A percentile compares a stretch with the other conserved stretches of the same genome.
These are phyloP conservation scores for Drosophila nikananu DNA, from an alignment of 1,140 invertebrate genomes.

Conservation along the genomic window DNA sequence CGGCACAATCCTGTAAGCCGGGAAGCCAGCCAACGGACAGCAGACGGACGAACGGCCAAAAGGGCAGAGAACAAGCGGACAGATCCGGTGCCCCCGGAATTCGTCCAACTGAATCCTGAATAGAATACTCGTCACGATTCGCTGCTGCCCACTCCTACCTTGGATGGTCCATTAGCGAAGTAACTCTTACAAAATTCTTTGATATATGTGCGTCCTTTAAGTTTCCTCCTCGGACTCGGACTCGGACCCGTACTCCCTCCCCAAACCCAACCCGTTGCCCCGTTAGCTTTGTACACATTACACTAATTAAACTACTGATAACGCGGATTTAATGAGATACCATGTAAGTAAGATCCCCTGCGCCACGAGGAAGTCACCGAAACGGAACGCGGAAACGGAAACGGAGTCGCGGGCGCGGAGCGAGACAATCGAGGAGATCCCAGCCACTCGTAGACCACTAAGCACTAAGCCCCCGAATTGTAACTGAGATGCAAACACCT, in stretches of 20 bases:
- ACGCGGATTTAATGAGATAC: slow-evolving; percentile 55
- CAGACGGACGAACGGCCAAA: slow-evolving; percentile 1
- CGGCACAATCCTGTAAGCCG: slow-evolving; percentile 85
- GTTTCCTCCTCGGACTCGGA: slow-evolving; percentile 1
- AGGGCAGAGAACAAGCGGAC: not conserved
- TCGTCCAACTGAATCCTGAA: slow-evolving; percentile 28
- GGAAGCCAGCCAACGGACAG: slow-evolving; percentile 24
- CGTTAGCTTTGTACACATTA: slow-evolving; percentile 76
- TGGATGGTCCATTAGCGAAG: slow-evolving; percentile 51
- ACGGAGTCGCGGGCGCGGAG: slow-evolving; percentile 26
- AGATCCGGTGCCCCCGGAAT: not conserved
- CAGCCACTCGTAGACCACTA: slow-evolving; percentile 69
- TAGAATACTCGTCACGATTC: slow-evolving; percentile 29
- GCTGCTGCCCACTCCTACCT: slow-evolving; percentile 37
- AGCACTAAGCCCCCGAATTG: slow-evolving; percentile 38
- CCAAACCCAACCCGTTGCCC: slow-evolving; percentile 22
- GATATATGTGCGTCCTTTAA: slow-evolving; percentile 42
- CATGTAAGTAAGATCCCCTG: slow-evolving; percentile 61
- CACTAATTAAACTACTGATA: slow-evolving; percentile 65
- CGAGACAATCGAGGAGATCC: slow-evolving; percentile 35
- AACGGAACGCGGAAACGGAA: slow-evolving; percentile 43
- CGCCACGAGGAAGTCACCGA: slow-evolving; percentile 60
- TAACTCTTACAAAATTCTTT: slow-evolving; percentile 48
- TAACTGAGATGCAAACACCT: slow-evolving; percentile 1
- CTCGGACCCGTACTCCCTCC: not conserved